A percentile compares a stretch with the other conserved stretches of the same genome.
Evolutionary conservation across 2,113 vertebrate genomes (phyloP).

Genomic region (Empidonax traillii): DNA sequence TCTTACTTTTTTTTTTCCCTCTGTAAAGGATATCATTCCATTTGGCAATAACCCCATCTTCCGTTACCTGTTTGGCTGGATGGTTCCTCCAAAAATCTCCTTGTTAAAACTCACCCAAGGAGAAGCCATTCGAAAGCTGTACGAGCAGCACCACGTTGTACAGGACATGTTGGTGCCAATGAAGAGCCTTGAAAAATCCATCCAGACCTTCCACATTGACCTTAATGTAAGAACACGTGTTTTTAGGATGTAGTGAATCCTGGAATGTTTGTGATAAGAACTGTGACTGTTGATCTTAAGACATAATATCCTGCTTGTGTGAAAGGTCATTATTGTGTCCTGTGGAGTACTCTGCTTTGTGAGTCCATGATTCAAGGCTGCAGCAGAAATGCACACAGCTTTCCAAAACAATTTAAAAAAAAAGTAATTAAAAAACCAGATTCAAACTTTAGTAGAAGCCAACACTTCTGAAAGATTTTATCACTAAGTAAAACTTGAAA

Average conservation of each 20-base stretch:
- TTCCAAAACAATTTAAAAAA: background rate
- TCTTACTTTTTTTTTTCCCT: background rate
- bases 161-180: constrained; percentile 98
- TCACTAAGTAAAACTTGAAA: background rate
- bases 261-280: background rate
- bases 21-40: constrained; percentile 93
- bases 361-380: background rate
- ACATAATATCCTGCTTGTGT: background rate
- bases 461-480: background rate
- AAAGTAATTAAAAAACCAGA: background rate
- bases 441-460: background rate
- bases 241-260: background rate
- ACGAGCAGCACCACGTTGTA: constrained; percentile 95
- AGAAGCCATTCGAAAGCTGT: constrained; percentile 90
- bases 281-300: background rate
- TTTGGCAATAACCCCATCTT: constrained; percentile 94
- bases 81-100: constrained; percentile 98
- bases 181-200: constrained; percentile 83
- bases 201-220: constrained; percentile 86
- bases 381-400: background rate
- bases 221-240: constrained; percentile 78
- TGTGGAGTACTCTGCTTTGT: background rate
- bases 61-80: constrained; percentile 94
- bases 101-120: constrained; percentile 96
- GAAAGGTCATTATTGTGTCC: background rate